Conservation (phyloP, 23 tunicate species). For the Clavelina lepadiformis region DNA sequence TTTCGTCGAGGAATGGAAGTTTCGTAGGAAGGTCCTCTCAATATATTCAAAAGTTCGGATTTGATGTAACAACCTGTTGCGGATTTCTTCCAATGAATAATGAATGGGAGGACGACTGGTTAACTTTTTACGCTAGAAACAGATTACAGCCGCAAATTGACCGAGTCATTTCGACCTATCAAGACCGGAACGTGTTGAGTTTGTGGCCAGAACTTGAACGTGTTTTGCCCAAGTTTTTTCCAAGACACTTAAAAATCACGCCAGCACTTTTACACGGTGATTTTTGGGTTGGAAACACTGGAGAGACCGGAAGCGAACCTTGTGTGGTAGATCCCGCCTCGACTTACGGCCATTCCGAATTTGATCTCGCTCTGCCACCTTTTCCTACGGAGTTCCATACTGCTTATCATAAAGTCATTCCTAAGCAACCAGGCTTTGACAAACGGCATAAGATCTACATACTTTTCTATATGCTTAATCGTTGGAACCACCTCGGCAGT, state of each 20-base stretch:
- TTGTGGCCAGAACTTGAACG: constrained; percentile 57
- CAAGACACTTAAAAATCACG: constrained; percentile 28
- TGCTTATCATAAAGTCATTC: constrained; percentile 65
- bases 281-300: constrained; percentile 78
- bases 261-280: constrained; percentile 81
- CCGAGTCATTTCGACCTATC: constrained; percentile 23
- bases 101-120: constrained; percentile 58
- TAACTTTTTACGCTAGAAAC: constrained; percentile 44
- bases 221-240: constrained; percentile 43
- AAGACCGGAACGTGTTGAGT: constrained; percentile 22
- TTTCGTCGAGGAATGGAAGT: constrained; percentile 9
- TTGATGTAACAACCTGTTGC: constrained; percentile 64
- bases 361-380: constrained; percentile 65
- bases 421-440: constrained; percentile 58
- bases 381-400: constrained; percentile 32
- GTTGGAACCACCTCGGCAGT: constrained; percentile 86
- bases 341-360: constrained; percentile 72
- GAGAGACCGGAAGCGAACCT: constrained; percentile 33
- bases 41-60: constrained; percentile 53
- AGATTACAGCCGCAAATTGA: constrained; percentile 42
- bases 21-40: constrained; percentile 36
- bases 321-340: constrained; percentile 69
- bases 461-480: constrained; percentile 74
- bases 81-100: constrained; percentile 62
- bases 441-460: constrained; percentile 41